Base-by-base conservation (phyloP, 2,888 invertebrate species). In the Norana najaformis region DNA sequence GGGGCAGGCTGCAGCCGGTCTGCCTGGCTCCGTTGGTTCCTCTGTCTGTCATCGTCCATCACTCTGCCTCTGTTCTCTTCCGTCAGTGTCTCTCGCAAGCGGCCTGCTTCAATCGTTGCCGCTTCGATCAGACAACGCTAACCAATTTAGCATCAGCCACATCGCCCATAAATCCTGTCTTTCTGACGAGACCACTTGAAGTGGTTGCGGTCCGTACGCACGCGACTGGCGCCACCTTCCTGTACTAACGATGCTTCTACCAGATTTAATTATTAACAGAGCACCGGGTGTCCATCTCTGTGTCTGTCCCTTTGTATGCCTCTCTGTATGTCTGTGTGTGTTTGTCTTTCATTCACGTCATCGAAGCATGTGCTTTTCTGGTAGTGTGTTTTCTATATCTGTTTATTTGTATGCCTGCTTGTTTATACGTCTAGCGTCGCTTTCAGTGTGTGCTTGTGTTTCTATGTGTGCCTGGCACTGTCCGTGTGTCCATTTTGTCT, bases 181-280 rank as follows among this genome's bases (percentile, higher is more conserved):
- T 69, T 30, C 69, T 69, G 69, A n/a, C 69, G 69, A 69, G n/a
- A 69, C 69, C 69, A 69, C 69, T 69, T 69, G 69, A 69, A 69
- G 30, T 11, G 69, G 69, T n/a, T 69, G 69, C 69, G 13, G 1
- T 69, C n/a, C 2, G 69, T n/a, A 8, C 30, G 69, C 6, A 69
- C 30, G n/a, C 69, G n/a, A 69, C 69, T n/a, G 69, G 69, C 69
- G 69, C 69, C 69, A 13, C 69, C 69, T n/a, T 8, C n/a, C 30
- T n/a, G n/a, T n/a, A 16, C 69, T n/a, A 69, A 69, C 69, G 69
- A 69, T 69, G 30, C 69, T 8, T 69, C 69, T n/a, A 69, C 30
- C 69, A n/a, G 69, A 69, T 69, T n/a, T 30, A 69, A n/a, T 69
- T 69, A 69, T 69, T 69, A 69, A n/a, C 69, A 69, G 69, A 69